Percentiles rank a stretch among this genome's conserved stretches.
phyloP scores from a whole-genome alignment of 2,113 vertebrate species.

The Corythornis vintsioides region DNA sequence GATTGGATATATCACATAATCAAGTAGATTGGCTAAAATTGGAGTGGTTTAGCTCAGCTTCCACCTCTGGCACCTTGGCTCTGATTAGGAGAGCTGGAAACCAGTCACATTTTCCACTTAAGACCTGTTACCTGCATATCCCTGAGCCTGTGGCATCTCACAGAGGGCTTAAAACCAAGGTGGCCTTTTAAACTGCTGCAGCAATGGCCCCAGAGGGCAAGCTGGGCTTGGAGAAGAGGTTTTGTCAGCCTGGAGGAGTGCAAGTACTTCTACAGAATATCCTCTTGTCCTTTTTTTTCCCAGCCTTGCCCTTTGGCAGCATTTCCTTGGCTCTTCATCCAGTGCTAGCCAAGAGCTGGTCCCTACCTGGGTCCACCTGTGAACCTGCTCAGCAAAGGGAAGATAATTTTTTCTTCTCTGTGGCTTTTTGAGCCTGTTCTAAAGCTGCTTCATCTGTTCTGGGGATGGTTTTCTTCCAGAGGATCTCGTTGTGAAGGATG shows the following conservation, averaged over 20 bases:
- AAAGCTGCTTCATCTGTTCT: neutral
- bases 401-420: neutral
- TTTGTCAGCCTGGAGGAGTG: neutral
- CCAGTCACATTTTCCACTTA: accelerated
- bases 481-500: neutral
- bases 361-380: neutral
- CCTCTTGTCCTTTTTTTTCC: neutral
- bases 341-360: accelerated
- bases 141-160: neutral
- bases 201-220: neutral
- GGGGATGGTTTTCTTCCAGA: neutral
- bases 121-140: neutral
- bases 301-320: neutral
- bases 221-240: neutral
- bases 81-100: neutral
- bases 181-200: neutral
- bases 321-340: neutral
- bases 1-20: neutral
- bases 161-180: neutral
- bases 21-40: neutral
- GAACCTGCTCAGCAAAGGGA: neutral
- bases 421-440: neutral
- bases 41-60: neutral
- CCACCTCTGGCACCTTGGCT: neutral
- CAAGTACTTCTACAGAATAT: neutral